Evolutionary conservation across 2,888 invertebrate genomes (phyloP), one percentile per base, ranked within the genome.

Genomic region (Nomada ruficornis): DNA sequence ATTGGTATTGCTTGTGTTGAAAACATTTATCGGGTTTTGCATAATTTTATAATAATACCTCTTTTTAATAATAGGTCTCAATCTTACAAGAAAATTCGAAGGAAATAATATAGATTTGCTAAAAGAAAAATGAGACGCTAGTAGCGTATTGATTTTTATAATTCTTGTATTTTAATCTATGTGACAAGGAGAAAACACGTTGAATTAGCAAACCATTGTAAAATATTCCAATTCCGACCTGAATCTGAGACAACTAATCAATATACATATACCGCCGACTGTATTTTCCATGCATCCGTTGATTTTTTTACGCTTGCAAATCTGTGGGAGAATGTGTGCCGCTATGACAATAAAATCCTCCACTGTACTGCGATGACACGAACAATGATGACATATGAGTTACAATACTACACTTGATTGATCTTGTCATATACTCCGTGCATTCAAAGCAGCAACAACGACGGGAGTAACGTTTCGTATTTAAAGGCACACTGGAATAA

Each of bases 381-480:
- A 63, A 64, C 50, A 23, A 18, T 50, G 50, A 26, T 64, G 18
- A 64, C 47, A 50, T 50, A 23, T 18, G 26, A 50, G 50, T 64
- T 52, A 18, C 10, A 26, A 9, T 23, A 55, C 23, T 55, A 23
- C 55, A 13, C 26, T 64, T 18, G 26, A 26, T 64, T 29, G 47
- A 64, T 50, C 26, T 26, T 64, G 23, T 10, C 11, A 7, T 47
- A 47, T 7, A 15, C 23, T 15, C 26, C 15, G 47, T 26, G 26
- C 47, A 50, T 64, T 50, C 4, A 15, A 50, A 64, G 11, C 15
- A 11, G 11, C 23, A 9, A 13, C 55, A 23, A 55, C n/a, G 55
- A 55, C 36, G 7, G 7, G 36, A 7, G 36, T 9, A 36, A 36
- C 0, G 36, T 7, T 36, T 36, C 36, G 7, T 36, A 36, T 36